A percentile compares a stretch with the other conserved stretches of the same genome.
These are phyloP conservation scores for Adelges cooleyi DNA, from an alignment of 1,140 invertebrate species.

Conservation along the genomic window DNA sequence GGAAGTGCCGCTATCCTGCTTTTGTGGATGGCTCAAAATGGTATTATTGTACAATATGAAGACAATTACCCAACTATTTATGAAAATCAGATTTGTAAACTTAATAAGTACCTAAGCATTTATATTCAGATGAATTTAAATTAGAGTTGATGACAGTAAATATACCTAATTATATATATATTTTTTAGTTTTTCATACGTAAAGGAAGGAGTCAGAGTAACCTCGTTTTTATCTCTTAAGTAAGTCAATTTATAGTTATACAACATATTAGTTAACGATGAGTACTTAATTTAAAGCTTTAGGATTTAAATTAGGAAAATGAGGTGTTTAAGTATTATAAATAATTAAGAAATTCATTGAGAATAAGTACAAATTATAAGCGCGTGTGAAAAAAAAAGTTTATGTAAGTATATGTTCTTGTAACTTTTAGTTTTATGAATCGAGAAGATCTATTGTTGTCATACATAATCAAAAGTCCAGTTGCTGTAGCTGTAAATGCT, in stretches of 20 bases:
- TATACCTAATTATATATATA: not conserved
- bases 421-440: conserved; percentile 50
- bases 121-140: no score
- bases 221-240: conserved; percentile 27
- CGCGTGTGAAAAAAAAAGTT: no score
- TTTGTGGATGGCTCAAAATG: conserved; percentile 53
- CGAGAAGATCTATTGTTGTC: conserved; percentile 54
- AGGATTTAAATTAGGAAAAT: no score
- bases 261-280: no score
- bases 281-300: no score
- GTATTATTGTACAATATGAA: conserved; percentile 47
- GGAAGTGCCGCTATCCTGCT: conserved; percentile 70
- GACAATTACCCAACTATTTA: conserved; percentile 54
- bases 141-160: no score
- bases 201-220: not conserved
- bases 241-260: conserved; percentile 8
- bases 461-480: conserved; percentile 49
- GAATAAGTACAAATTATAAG: no score
- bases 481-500: conserved; percentile 70
- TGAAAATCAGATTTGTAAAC: conserved; percentile 39
- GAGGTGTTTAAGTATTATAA: no score
- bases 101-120: no score
- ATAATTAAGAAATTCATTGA: no score
- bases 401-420: no score
- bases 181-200: not conserved